These are phyloP conservation scores for Anadara kagoshimensis DNA, from an alignment of 1,140 invertebrate species.

Conservation along the genomic window DNA sequence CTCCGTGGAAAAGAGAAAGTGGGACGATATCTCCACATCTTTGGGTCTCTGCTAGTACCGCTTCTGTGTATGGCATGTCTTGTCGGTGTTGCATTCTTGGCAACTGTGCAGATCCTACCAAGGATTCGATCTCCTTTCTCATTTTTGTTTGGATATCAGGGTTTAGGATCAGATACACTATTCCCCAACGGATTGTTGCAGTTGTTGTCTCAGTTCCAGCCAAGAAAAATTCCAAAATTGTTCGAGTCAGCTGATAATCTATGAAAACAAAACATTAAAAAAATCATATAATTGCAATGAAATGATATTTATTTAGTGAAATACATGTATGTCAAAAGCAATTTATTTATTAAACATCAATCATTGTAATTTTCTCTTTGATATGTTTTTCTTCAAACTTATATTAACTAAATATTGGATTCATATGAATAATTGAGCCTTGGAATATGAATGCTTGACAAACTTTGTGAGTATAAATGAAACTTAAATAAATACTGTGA, in stretches of 20 bases:
- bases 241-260: slow-evolving; percentile 29
- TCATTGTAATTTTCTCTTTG: neutral
- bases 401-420: too few species aligned
- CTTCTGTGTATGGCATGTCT: slow-evolving; percentile 42
- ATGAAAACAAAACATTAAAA: too few species aligned
- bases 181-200: slow-evolving; percentile 88
- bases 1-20: slow-evolving; percentile 62
- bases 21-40: slow-evolving; percentile 53
- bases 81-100: slow-evolving; percentile 36
- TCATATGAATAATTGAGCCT: too few species aligned
- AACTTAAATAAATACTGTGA: too few species aligned
- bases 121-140: slow-evolving; percentile 87
- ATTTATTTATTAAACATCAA: neutral
- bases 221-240: slow-evolving; percentile 84
- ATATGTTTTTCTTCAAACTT: too few species aligned
- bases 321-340: neutral
- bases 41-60: slow-evolving; percentile 43
- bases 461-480: too few species aligned
- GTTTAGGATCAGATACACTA: slow-evolving; percentile 86
- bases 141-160: slow-evolving; percentile 84
- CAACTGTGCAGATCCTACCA: slow-evolving; percentile 14
- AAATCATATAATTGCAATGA: neutral
- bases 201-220: slow-evolving; percentile 93
- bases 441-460: too few species aligned
- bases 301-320: neutral